Percentiles rank a stretch among this genome's conserved stretches.
phyloP scores from a whole-genome alignment of 2,113 vertebrate species.

The Cyphomyrus discorhynchus region DNA sequence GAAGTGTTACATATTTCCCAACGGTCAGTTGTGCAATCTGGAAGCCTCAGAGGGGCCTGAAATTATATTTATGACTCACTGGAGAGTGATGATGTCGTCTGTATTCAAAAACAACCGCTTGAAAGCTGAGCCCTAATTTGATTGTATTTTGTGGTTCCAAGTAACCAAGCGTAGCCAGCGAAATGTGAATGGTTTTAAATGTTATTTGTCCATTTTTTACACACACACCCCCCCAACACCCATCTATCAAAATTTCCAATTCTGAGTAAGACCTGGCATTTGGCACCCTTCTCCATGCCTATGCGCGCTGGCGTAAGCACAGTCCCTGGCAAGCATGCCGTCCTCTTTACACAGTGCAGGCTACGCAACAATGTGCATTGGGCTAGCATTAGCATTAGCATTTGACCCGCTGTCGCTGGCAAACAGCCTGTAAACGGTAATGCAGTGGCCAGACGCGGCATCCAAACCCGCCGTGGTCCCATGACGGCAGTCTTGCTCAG shows the following conservation, averaged over 20 bases:
- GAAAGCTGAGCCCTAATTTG: constrained; percentile 23
- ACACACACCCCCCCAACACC: not conserved
- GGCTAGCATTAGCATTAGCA: not conserved
- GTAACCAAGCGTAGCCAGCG: not conserved
- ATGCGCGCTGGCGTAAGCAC: not conserved
- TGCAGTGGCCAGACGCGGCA: not conserved
- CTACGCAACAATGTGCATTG: not conserved
- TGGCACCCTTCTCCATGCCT: not conserved
- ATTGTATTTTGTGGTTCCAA: constrained; percentile 1
- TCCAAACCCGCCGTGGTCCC: not conserved
- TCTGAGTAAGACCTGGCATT: not conserved
- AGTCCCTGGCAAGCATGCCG: not conserved
- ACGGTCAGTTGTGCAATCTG: constrained; percentile 31
- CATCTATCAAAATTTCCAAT: not conserved
- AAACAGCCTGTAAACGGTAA: not conserved
- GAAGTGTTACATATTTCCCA: constrained; percentile 35
- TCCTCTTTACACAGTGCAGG: not conserved
- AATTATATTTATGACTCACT: constrained; percentile 34
- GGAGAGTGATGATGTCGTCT: constrained; percentile 26
- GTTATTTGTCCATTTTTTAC: not conserved
- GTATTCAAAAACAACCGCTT: constrained; percentile 20
- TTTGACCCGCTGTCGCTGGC: no score
- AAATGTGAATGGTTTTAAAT: not conserved
- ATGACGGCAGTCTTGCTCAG: not conserved
- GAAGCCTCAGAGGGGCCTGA: constrained; percentile 24